Conservation (phyloP, 2,888 invertebrate genomes). For the Noctua janthina region DNA sequence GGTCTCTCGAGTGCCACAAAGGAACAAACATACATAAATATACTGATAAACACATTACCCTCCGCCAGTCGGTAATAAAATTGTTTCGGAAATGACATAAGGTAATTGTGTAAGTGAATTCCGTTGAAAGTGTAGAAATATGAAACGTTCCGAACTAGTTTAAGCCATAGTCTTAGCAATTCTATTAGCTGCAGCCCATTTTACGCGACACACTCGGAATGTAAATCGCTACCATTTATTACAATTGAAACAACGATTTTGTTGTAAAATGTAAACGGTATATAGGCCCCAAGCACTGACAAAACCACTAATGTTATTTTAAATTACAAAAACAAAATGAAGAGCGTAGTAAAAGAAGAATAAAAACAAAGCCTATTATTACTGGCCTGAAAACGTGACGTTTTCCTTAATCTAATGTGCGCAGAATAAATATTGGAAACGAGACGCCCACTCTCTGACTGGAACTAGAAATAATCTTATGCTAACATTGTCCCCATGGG, state of each 20-base stretch:
- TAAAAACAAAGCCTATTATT: conserved; percentile 14
- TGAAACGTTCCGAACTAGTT: neutral
- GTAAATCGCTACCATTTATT: neutral
- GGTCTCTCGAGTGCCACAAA: too few species aligned
- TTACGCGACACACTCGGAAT: neutral
- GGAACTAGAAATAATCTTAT: conserved; percentile 12
- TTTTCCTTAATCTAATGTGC: conserved; percentile 14
- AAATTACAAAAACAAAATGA: neutral
- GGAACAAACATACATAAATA: too few species aligned
- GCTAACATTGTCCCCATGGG: neutral
- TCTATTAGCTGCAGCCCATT: neutral
- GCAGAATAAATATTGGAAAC: conserved; percentile 25
- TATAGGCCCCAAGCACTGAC: neutral
- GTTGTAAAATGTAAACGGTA: neutral
- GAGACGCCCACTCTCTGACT: neutral
- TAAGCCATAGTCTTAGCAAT: too few species aligned
- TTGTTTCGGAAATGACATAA: neutral
- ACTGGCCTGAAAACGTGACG: neutral
- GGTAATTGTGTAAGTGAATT: neutral
- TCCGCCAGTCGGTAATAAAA: neutral
- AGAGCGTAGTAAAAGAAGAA: neutral
- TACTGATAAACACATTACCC: too few species aligned
- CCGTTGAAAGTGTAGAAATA: neutral
- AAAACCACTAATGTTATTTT: conserved; percentile 1
- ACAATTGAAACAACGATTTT: neutral